A percentile compares a stretch with the other conserved stretches of the same genome.
phyloP scores from a whole-genome alignment of 2,113 vertebrate genomes.

The Cyphotilapia sp. region DNA sequence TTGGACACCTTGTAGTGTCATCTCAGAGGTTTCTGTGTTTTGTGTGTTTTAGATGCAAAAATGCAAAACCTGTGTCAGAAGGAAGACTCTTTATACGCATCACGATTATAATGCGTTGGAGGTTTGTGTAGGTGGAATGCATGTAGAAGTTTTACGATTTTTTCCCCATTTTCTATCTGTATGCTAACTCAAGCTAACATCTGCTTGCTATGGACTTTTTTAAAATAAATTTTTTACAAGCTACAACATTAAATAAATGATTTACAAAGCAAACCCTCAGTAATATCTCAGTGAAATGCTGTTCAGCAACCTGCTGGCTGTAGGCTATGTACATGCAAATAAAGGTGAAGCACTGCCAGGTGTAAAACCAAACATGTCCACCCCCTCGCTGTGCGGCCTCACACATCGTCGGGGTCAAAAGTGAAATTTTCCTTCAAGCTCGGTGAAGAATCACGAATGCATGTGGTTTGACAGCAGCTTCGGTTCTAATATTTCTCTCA shows the following conservation, averaged over 20 bases:
- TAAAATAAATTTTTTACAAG: neutral
- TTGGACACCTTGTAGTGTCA: neutral
- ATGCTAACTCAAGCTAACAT: neutral
- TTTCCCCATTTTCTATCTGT: neutral
- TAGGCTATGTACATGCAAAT: neutral
- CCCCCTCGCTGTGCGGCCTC: neutral
- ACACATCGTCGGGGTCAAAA: conserved; percentile 30
- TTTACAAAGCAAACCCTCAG: neutral
- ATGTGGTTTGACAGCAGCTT: neutral
- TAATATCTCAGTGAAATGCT: neutral
- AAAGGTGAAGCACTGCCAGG: neutral
- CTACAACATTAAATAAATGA: neutral
- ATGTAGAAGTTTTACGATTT: neutral
- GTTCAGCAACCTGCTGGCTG: neutral
- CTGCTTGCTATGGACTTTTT: neutral
- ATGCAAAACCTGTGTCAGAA: neutral
- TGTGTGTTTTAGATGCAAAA: neutral
- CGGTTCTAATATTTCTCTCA: neutral
- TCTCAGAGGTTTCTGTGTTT: neutral
- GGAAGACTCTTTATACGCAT: neutral
- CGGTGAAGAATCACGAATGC: neutral
- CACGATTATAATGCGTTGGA: neutral
- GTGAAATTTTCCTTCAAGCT: neutral
- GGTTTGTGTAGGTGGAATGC: neutral
- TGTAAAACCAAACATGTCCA: neutral